phyloP scores from a whole-genome alignment of 1,140 invertebrate genomes.

The Ooceraea biroi region DNA sequence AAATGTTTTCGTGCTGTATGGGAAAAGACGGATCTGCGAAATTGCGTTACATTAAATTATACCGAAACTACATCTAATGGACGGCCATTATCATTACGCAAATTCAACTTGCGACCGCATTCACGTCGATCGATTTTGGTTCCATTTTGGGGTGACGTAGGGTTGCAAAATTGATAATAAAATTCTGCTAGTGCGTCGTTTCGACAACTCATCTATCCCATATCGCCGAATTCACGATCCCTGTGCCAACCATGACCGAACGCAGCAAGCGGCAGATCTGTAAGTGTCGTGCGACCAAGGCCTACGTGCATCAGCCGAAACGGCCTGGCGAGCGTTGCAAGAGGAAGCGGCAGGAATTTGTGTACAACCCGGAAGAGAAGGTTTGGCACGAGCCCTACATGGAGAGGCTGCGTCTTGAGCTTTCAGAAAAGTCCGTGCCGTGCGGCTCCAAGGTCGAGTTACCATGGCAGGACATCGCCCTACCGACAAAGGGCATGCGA shows the following conservation, averaged over 20 bases:
- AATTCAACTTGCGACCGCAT: not conserved
- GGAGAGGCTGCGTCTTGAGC: slow-evolving; percentile 67
- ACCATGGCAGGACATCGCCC: slow-evolving; percentile 79
- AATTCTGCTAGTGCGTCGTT: not conserved
- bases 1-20: too few relatives aligned
- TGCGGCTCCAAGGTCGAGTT: slow-evolving; percentile 79
- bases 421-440: slow-evolving; percentile 70
- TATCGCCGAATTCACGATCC: not conserved
- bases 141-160: not conserved
- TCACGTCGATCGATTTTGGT: not conserved
- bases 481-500: slow-evolving; percentile 67
- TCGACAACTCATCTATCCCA: too few relatives aligned
- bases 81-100: not conserved
- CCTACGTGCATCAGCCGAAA: slow-evolving; percentile 30
- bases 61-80: not conserved
- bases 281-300: slow-evolving; percentile 8
- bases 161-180: not conserved
- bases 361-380: slow-evolving; percentile 76
- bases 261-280: not conserved
- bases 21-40: too few relatives aligned
- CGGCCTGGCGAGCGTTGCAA: slow-evolving; percentile 50
- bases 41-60: not conserved
- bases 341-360: slow-evolving; percentile 72
- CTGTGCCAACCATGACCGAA: not conserved
- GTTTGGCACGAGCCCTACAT: slow-evolving; percentile 78